Percentiles rank a stretch among this genome's conserved stretches.
Evolutionary conservation across 2,888 invertebrate genomes (phyloP).

Genomic region (Abscondita cerata): DNA sequence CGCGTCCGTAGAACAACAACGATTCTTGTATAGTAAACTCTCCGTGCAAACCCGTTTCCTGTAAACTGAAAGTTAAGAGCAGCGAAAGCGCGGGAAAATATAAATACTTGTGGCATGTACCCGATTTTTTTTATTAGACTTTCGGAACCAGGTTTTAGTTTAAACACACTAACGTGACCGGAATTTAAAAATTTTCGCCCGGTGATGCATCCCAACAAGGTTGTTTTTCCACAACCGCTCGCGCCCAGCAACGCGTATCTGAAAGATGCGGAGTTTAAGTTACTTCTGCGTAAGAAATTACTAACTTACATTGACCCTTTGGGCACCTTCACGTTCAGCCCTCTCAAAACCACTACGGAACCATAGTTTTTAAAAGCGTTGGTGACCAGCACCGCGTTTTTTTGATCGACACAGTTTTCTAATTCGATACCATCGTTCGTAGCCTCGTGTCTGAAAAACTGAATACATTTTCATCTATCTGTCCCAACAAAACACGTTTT

Average conservation of each 20-base stretch:
- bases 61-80: no score
- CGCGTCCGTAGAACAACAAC: slow-evolving; percentile 56
- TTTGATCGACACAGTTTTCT: no score
- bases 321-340: neutral
- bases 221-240: slow-evolving; percentile 9
- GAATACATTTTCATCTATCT: no score
- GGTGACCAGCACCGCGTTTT: neutral
- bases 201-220: neutral
- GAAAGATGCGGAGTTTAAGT: neutral
- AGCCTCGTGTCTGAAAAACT: no score
- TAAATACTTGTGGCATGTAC: slow-evolving; percentile 10
- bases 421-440: no score
- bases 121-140: neutral
- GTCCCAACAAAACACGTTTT: no score
- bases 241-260: neutral
- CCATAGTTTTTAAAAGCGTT: slow-evolving; percentile 3
- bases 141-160: neutral
- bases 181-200: neutral
- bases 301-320: neutral
- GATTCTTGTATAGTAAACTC: slow-evolving; percentile 57
- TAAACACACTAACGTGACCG: neutral
- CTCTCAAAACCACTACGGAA: neutral
- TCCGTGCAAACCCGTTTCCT: slow-evolving; percentile 56
- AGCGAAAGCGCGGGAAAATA: no score
- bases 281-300: neutral